These are phyloP conservation scores for Lathamus discolor DNA, from an alignment of 2,113 vertebrate species.

Conservation along the genomic window DNA sequence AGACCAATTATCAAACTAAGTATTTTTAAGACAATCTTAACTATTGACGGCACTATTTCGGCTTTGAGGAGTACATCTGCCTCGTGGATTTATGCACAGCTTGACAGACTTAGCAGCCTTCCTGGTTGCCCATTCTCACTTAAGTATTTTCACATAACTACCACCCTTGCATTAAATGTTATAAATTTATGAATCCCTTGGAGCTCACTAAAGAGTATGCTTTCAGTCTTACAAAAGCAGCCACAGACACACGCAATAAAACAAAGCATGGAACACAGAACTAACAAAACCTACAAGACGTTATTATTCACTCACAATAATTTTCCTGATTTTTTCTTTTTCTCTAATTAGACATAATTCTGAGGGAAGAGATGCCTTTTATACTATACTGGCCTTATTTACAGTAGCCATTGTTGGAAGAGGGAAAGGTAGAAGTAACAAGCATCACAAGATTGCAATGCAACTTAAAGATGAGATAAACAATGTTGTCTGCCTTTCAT, in stretches of 20 bases:
- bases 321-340: background rate
- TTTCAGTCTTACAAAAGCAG: background rate
- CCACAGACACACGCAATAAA: background rate
- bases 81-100: background rate
- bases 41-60: background rate
- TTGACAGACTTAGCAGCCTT: background rate
- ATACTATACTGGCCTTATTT: background rate
- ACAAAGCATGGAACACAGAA: background rate
- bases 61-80: background rate
- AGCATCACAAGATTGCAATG: accelerated
- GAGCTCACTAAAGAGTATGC: background rate
- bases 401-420: background rate
- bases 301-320: background rate
- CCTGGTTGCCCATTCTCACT: background rate
- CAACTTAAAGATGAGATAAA: background rate
- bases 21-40: background rate
- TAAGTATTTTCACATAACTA: background rate
- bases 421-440: background rate
- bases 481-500: background rate
- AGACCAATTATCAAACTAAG: background rate
- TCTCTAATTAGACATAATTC: background rate
- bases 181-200: background rate
- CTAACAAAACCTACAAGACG: background rate
- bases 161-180: background rate
- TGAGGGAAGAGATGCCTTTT: background rate